Base-by-base conservation (phyloP, 2,888 invertebrate species). In the Drosophila fungiperda region DNA sequence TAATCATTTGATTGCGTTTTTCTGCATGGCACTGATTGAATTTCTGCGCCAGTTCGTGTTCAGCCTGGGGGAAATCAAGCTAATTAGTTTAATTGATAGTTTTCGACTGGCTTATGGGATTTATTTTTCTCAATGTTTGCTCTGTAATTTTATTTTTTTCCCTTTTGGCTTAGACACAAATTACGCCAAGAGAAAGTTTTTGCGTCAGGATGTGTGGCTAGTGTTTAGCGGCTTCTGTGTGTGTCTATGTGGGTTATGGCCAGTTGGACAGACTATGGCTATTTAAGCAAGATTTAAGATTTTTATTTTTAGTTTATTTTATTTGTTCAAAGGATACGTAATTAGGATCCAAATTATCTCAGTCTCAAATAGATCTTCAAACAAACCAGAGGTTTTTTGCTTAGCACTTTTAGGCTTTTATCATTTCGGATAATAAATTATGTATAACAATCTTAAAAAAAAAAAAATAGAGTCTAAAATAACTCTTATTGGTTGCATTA, bases 1-100 rank as follows among this genome's bases (percentile, higher is more conserved):
- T 89, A 87, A 89, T 83, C 90, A 89, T 90, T 87, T 83, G 86
- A 90, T 86, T 86, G 89, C 76, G 86, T 87, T 89, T 87, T 90
- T 90, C 87, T 77, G 81, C 84, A 90, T 80, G 83, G 80, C 65
- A 62, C 84, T 90, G 87, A 90, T 87, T 87, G 87, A 89, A 87
- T 90, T 90, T 78, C 74, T 81, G 73, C 72, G 67, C 71, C 61
- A 70, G 53, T 75, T 80, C 67, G 69, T 77, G 69, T 35, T 62
- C 61, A 36, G 68, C 62, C 66, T 57, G 64, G 73, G 73, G 70
- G 73, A 73, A 89, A 81, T 90, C 74, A 74, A 71, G 72, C 84
- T 90, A 87, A 87, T 87, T 87, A 87, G 89, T 87, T 86, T 90
- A 90, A 87, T 90, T 87, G 90, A 89, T 87, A 88, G 78, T 83